These are phyloP conservation scores for Mesorhabditis sp. DNA, from an alignment of 2,888 invertebrate genomes.

Conservation along the genomic window DNA sequence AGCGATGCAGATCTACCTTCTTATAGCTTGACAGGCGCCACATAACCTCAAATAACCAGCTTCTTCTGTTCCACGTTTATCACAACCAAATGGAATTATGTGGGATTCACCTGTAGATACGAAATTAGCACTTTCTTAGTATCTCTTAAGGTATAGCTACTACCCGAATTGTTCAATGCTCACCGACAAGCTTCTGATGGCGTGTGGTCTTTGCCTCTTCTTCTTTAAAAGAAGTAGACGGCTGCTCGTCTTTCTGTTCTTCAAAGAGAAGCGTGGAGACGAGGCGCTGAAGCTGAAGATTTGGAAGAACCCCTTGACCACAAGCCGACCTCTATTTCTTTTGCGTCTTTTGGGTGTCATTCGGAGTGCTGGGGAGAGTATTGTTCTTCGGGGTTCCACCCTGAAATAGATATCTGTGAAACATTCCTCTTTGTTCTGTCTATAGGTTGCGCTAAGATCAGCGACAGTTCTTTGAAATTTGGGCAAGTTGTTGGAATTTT, in stretches of 20 bases:
- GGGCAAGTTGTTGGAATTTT: background rate
- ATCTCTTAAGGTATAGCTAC: background rate
- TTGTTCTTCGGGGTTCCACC: slow-evolving; percentile 44
- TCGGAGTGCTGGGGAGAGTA: slow-evolving; percentile 47
- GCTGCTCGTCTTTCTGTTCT: no score
- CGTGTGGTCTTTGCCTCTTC: no score
- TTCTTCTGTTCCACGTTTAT: slow-evolving; percentile 55
- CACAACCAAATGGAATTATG: slow-evolving; percentile 57
- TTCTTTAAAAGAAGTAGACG: no score
- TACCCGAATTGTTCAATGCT: no score
- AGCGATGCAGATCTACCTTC: no score
- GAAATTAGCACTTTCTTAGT: background rate
- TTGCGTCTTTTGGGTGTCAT: no score
- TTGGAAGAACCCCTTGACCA: no score
- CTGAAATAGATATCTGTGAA: slow-evolving; percentile 12
- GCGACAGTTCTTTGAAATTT: background rate
- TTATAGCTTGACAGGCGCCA: slow-evolving; percentile 47
- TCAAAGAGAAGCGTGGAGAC: no score
- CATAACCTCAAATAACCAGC: slow-evolving; percentile 57
- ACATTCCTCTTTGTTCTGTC: background rate
- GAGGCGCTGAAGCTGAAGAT: no score
- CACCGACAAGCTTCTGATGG: no score
- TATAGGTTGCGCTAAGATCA: background rate
- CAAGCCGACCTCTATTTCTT: no score
- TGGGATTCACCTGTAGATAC: slow-evolving; percentile 51